phyloP scores from a whole-genome alignment of 2,888 invertebrate species.

The Cantharis rustica region DNA sequence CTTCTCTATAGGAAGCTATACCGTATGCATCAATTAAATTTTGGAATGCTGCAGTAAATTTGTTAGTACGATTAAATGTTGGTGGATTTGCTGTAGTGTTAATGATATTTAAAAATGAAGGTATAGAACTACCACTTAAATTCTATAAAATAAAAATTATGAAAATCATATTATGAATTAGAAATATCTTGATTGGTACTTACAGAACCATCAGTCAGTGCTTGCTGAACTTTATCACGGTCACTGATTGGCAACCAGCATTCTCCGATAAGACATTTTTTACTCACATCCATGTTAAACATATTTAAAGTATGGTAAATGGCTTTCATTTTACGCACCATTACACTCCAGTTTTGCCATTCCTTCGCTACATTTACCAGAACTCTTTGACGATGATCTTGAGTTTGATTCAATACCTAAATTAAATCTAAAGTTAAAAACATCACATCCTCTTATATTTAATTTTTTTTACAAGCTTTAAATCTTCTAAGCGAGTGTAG shows the following conservation, averaged over 20 bases:
- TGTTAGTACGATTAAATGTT: conserved; percentile 90
- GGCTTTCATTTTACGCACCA: conserved; percentile 88
- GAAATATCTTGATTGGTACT: conserved; percentile 51
- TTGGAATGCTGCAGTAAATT: conserved; percentile 92
- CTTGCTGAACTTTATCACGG: conserved; percentile 72
- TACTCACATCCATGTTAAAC: conserved; percentile 89
- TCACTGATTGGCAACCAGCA: conserved; percentile 84
- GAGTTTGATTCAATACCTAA: conserved; percentile 83
- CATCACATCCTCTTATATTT: neutral
- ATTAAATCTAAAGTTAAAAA: neutral
- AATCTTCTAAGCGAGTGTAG: conserved; percentile 84
- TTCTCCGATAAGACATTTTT: conserved; percentile 88
- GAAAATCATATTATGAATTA: neutral
- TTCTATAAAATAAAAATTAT: conserved; percentile 55
- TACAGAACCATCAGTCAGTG: conserved; percentile 80
- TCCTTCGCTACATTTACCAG: conserved; percentile 84
- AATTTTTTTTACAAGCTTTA: conserved; percentile 66
- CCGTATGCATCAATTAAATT: conserved; percentile 93
- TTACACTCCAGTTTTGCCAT: conserved; percentile 85
- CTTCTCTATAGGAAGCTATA: conserved; percentile 89
- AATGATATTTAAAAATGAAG: conserved; percentile 91
- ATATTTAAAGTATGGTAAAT: conserved; percentile 93
- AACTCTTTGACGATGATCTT: conserved; percentile 85
- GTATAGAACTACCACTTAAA: conserved; percentile 83
- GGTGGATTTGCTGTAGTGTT: conserved; percentile 81